Conservation (phyloP, 2,797 vertebrate genomes). For the Manis javanica region DNA sequence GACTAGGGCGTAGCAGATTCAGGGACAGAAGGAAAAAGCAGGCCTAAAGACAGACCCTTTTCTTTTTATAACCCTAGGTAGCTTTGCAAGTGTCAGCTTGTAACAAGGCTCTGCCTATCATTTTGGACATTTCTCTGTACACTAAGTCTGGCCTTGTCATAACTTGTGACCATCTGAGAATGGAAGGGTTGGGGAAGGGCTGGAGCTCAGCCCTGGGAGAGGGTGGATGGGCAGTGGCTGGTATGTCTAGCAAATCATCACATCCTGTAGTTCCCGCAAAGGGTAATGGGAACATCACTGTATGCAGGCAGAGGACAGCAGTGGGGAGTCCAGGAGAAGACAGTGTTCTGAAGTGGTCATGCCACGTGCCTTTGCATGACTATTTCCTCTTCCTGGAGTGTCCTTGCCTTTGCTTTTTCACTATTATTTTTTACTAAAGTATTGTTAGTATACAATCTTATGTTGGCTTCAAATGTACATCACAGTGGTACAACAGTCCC, state of each 20-base stretch:
- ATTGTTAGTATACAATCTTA: too few relatives aligned
- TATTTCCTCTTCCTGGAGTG: background rate
- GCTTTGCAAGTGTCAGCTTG: background rate
- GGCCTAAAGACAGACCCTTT: background rate
- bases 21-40: background rate
- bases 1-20: background rate
- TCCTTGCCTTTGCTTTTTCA: background rate
- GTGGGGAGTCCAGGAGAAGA: background rate
- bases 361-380: accelerated
- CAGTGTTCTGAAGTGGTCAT: background rate
- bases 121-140: background rate
- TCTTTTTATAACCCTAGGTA: background rate
- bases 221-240: too few relatives aligned
- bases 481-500: too few relatives aligned
- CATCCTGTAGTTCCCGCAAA: background rate
- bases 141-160: background rate
- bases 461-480: too few relatives aligned
- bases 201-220: background rate
- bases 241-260: background rate
- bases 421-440: too few relatives aligned
- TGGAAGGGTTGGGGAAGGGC: background rate
- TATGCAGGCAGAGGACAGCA: accelerated
- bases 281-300: background rate
- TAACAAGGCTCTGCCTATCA: background rate
- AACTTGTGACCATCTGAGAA: background rate